Evolutionary conservation across 2,888 invertebrate species (phyloP).

Genomic region (Synergus laeviventris): DNA sequence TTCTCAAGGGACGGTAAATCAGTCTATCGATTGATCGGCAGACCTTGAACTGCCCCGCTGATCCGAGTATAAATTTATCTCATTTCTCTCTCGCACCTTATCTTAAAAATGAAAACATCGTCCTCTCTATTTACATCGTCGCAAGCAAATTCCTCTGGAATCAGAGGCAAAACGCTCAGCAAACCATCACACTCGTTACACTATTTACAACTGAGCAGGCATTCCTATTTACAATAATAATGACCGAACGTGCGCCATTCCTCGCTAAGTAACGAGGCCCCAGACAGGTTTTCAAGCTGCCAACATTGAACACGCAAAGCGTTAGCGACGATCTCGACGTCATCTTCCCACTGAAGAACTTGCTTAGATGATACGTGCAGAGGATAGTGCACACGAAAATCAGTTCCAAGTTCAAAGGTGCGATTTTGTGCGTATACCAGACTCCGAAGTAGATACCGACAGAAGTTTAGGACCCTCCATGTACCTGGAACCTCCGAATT

Average conservation of each 20-base stretch:
- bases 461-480: slow-evolving; percentile 68
- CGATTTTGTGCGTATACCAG: slow-evolving; percentile 29
- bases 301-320: slow-evolving; percentile 23
- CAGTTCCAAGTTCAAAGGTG: too few species aligned
- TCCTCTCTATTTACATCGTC: slow-evolving; percentile 36
- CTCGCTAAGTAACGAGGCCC: slow-evolving; percentile 8
- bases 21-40: slow-evolving; percentile 63
- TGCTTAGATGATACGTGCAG: slow-evolving; percentile 4
- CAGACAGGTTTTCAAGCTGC: slow-evolving; percentile 36
- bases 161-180: slow-evolving; percentile 12
- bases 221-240: slow-evolving; percentile 47
- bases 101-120: slow-evolving; percentile 3
- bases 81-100: slow-evolving; percentile 7
- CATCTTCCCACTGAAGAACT: background rate
- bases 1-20: slow-evolving; percentile 60
- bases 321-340: background rate
- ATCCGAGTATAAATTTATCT: background rate
- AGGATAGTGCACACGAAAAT: background rate
- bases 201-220: slow-evolving; percentile 45
- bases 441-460: slow-evolving; percentile 25
- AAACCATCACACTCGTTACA: slow-evolving; percentile 35
- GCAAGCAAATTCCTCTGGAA: slow-evolving; percentile 41
- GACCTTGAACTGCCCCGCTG: slow-evolving; percentile 50
- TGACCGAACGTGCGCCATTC: slow-evolving; percentile 8
- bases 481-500: slow-evolving; percentile 76